phyloP scores from a whole-genome alignment of 53 echinoderm and acorn worm species.

The Zoroaster sp. region DNA sequence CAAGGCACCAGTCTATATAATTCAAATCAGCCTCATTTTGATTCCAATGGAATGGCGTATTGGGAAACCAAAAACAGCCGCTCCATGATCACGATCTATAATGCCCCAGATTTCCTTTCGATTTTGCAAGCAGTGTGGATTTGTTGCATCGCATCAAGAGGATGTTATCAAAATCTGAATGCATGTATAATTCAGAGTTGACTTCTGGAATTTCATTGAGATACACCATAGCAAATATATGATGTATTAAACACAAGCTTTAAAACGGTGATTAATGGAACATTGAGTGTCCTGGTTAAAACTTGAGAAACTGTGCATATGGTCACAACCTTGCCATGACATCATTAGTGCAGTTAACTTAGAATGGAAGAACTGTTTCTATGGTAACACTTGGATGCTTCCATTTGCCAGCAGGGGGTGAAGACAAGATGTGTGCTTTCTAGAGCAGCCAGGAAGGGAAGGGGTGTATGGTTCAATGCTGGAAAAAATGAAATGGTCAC shows the following conservation, averaged over 20 bases:
- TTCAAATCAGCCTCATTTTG: neutral
- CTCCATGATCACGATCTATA: neutral
- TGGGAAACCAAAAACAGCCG: no score
- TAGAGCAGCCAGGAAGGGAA: neutral
- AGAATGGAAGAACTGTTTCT: slow-evolving; percentile 31
- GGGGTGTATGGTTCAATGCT: neutral
- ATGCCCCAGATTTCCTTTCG: neutral
- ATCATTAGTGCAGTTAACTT: slow-evolving; percentile 47
- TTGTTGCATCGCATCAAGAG: neutral
- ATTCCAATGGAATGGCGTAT: no score
- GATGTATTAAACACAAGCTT: no score
- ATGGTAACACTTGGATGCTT: slow-evolving; percentile 32
- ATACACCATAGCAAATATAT: no score
- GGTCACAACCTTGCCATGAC: neutral
- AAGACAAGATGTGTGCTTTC: slow-evolving; percentile 25
- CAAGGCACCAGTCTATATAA: neutral
- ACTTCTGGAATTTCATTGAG: no score
- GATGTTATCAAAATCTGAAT: no score
- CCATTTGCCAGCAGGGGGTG: slow-evolving; percentile 37
- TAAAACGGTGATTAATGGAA: neutral
- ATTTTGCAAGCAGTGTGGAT: neutral
- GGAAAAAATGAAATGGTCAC: neutral
- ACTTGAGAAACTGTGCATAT: neutral
- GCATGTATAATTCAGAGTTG: no score
- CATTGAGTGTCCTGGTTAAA: neutral